These are phyloP conservation scores for Aphidius ervi DNA, from an alignment of 1,140 invertebrate species.

Conservation along the genomic window DNA sequence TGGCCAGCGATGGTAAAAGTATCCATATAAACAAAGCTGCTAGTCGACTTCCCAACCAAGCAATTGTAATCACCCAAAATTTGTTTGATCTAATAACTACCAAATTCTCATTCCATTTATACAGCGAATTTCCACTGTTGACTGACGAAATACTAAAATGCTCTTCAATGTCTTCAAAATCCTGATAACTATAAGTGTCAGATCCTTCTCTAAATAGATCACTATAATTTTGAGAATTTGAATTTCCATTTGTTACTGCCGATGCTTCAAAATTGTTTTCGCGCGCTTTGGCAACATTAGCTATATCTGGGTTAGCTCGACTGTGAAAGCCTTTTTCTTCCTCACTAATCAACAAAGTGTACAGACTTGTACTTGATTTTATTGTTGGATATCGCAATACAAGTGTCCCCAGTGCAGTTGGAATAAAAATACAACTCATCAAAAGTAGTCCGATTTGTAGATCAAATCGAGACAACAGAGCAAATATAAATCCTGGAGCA, in stretches of 20 bases:
- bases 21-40: slow-evolving; percentile 36
- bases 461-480: slow-evolving; percentile 26
- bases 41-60: slow-evolving; percentile 30
- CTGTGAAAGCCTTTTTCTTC: slow-evolving; percentile 36
- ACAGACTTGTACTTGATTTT: slow-evolving; percentile 23
- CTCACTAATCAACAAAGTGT: slow-evolving; percentile 32
- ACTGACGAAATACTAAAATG: slow-evolving; percentile 26
- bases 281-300: slow-evolving; percentile 4
- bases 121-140: slow-evolving; percentile 1
- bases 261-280: slow-evolving; percentile 6
- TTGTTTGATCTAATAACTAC: slow-evolving; percentile 25
- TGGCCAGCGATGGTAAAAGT: slow-evolving; percentile 29
- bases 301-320: slow-evolving; percentile 14
- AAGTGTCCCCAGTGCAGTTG: slow-evolving; percentile 33
- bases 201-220: slow-evolving; percentile 22
- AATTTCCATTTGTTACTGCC: slow-evolving; percentile 16
- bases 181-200: slow-evolving; percentile 25
- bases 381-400: slow-evolving; percentile 28
- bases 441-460: slow-evolving; percentile 33
- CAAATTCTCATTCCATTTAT: slow-evolving; percentile 32
- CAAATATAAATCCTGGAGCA: slow-evolving; percentile 32
- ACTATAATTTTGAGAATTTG: background rate
- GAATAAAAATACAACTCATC: slow-evolving; percentile 35
- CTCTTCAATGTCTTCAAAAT: slow-evolving; percentile 32
- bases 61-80: slow-evolving; percentile 33